Percentiles rank a stretch among this genome's conserved stretches.
These are phyloP conservation scores for Bostrychus sinensis DNA, from an alignment of 2,113 vertebrate genomes.

Conservation along the genomic window DNA sequence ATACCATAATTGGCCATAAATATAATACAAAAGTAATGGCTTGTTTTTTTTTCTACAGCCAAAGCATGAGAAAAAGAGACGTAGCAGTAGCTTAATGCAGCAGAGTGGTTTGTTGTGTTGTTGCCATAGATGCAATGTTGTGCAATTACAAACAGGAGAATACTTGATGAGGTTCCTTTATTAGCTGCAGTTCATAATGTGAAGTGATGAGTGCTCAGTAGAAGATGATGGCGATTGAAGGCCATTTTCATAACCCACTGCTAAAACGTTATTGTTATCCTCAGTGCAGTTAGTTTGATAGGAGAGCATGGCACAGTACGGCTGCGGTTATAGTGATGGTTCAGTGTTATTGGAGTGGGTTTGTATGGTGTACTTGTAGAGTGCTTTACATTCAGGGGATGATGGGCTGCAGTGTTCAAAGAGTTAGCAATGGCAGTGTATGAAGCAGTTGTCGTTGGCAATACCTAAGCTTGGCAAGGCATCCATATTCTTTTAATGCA, in stretches of 20 bases:
- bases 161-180: slow-evolving; percentile 34
- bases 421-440: no score
- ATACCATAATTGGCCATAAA: slow-evolving; percentile 3
- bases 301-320: background rate
- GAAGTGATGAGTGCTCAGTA: slow-evolving; percentile 13
- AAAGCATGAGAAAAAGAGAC: background rate
- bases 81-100: background rate
- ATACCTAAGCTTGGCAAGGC: no score
- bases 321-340: background rate
- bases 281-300: background rate
- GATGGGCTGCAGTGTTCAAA: background rate
- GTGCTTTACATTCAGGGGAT: background rate
- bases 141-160: slow-evolving; percentile 25
- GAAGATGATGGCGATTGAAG: slow-evolving; percentile 5
- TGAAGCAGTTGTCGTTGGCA: no score
- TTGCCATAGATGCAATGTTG: slow-evolving; percentile 16
- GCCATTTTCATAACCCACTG: slow-evolving; percentile 13
- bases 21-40: slow-evolving; percentile 7
- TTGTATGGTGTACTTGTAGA: background rate
- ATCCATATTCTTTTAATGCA: no score
- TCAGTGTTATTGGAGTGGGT: background rate
- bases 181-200: slow-evolving; percentile 38
- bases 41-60: slow-evolving; percentile 1
- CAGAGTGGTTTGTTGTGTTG: slow-evolving; percentile 20
- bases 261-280: background rate